Evolutionary conservation across 2,888 invertebrate genomes (phyloP), one percentile per base, ranked within the genome.

Genomic region (Agonopterix heracliana): DNA sequence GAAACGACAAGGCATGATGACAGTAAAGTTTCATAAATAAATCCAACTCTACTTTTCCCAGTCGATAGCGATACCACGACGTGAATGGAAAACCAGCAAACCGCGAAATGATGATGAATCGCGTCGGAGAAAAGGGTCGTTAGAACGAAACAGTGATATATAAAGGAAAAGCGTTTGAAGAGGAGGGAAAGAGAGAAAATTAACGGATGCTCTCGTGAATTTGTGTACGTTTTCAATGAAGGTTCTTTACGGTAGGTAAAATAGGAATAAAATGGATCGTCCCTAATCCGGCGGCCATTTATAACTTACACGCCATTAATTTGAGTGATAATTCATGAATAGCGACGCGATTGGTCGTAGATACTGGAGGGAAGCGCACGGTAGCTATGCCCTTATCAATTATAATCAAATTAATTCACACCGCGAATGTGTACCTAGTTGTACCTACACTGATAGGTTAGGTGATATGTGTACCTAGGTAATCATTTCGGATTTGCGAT

Each of bases 51-150:
- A 60, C 62, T 66, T 64, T 63, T 54, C 62, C 63, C 64, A 64
- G 61, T 65, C 61, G 61, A 61, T 26, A 26, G 3, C 68, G 66
- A 73, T 71, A 58, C 65, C 63, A 62, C 65, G 62, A 61, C 73
- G 68, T 88, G 82, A 87, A 89, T 89, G 74, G 79, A 80, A 83
- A 85, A 78, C 73, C 89, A 88, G 77, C 76, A 81, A 88, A 86
- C 84, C 88, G 89, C 80, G 80, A 88, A 89, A 89, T 76, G 84
- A 89, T 89, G 89, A 89, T 89, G 88, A 89, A 89, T 89, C 78
- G 86, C 68, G 68, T 64, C 63, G 59, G 68, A 73, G 74, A 76
- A 77, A 82, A 81, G 84, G 80, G 79, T 78, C 76, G 74, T 59
- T 57, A 61, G 74, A 82, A 63, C 52, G 81, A 74, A 74, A 82